Evolutionary conservation across 2,113 vertebrate genomes (phyloP).

Genomic region (Vulpes ferrilata): DNA sequence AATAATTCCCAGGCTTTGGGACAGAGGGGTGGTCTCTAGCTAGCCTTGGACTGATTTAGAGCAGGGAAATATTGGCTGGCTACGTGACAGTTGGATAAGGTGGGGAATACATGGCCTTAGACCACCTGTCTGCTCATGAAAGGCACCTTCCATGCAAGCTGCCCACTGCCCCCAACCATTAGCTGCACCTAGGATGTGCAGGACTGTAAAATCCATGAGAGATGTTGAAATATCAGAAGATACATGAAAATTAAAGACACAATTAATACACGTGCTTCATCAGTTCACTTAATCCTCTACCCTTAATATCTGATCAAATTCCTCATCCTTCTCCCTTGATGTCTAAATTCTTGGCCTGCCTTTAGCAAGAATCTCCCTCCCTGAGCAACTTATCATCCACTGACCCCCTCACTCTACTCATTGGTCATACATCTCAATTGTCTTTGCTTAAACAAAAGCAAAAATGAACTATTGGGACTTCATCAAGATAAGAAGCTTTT

Average conservation of each 20-base stretch:
- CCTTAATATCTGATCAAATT: not conserved
- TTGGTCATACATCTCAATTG: not conserved
- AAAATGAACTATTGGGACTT: too few species aligned
- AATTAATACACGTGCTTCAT: not conserved
- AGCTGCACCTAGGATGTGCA: not conserved
- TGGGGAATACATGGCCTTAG: fast-evolving
- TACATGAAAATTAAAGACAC: not conserved
- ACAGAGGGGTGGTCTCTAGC: too few species aligned
- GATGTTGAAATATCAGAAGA: not conserved
- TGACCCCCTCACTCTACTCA: too few species aligned
- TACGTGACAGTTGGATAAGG: not conserved
- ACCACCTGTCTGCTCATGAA: too few species aligned
- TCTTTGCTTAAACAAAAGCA: too few species aligned
- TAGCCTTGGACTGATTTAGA: not conserved
- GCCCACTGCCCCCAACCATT: too few species aligned
- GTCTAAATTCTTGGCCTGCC: too few species aligned
- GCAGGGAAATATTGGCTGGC: not conserved
- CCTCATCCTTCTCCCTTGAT: not conserved
- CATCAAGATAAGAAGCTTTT: too few species aligned
- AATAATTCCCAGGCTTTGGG: not conserved
- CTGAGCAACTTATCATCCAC: not conserved
- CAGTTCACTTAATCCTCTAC: not conserved
- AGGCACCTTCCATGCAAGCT: not conserved
- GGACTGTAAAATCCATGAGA: not conserved
- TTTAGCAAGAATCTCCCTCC: not conserved